Conservation (phyloP, 2,113 vertebrate genomes). For the Varanus komodoensis region DNA sequence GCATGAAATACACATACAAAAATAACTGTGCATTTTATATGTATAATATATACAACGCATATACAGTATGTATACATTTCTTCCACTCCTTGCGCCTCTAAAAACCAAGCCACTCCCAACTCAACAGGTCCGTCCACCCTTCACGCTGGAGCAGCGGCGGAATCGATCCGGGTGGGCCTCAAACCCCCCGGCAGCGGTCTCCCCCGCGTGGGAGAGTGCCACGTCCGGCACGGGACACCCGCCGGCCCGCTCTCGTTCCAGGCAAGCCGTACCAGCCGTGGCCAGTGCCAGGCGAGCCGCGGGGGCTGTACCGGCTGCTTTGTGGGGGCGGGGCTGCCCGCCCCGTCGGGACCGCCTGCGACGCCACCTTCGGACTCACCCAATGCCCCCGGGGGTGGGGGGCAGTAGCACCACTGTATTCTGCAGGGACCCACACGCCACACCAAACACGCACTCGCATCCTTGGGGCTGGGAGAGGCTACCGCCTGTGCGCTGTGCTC, state of each 20-base stretch:
- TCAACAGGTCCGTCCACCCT: neutral
- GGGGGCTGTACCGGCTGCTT: too few species aligned
- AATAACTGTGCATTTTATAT: slow-evolving; percentile 42
- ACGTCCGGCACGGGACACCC: neutral
- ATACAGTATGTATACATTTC: slow-evolving; percentile 36
- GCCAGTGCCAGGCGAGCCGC: too few species aligned
- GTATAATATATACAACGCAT: slow-evolving; percentile 21
- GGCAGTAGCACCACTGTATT: neutral
- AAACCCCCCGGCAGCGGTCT: neutral
- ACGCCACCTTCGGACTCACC: neutral
- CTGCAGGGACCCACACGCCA: neutral
- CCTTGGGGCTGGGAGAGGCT: neutral
- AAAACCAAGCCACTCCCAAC: neutral
- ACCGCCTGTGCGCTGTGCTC: neutral
- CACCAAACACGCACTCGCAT: too few species aligned
- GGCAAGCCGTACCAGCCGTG: neutral
- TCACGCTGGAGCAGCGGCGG: neutral
- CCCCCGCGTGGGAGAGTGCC: neutral
- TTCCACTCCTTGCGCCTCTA: neutral
- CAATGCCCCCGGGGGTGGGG: too few species aligned
- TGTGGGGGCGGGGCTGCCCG: neutral
- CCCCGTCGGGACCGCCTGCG: neutral
- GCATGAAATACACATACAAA: slow-evolving; percentile 26
- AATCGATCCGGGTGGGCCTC: neutral
- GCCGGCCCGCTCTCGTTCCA: neutral